Evolutionary conservation across 2,888 invertebrate genomes (phyloP).

Genomic region (Aromia moschata): DNA sequence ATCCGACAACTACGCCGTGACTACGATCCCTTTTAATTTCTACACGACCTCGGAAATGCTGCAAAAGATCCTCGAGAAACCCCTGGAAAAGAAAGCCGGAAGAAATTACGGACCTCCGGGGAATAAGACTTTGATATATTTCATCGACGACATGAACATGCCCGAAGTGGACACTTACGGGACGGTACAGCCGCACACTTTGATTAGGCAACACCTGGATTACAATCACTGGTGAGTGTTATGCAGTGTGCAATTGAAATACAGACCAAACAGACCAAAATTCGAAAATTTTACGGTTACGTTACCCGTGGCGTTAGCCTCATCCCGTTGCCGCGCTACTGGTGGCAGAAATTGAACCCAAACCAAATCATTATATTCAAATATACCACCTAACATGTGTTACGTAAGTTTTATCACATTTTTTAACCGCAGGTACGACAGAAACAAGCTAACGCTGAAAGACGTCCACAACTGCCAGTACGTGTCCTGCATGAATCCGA

Average conservation of each 20-base stretch:
- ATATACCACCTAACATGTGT: too few relatives aligned
- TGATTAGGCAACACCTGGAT: slow-evolving; percentile 94
- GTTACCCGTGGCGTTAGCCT: too few relatives aligned
- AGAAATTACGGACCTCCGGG: slow-evolving; percentile 96
- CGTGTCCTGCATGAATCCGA: slow-evolving; percentile 97
- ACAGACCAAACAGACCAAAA: too few relatives aligned
- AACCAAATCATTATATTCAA: too few relatives aligned
- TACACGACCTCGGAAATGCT: slow-evolving; percentile 95
- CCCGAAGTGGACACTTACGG: slow-evolving; percentile 91
- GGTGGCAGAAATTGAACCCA: too few relatives aligned
- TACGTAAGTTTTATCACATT: too few relatives aligned
- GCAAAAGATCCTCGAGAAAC: slow-evolving; percentile 92
- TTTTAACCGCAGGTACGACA: slow-evolving; percentile 69
- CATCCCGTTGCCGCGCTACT: too few relatives aligned
- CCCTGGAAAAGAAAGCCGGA: slow-evolving; percentile 94
- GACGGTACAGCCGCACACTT: slow-evolving; percentile 95
- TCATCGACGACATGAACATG: slow-evolving; percentile 98
- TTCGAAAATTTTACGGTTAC: too few relatives aligned
- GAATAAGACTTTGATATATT: slow-evolving; percentile 91
- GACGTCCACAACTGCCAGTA: slow-evolving; percentile 98
- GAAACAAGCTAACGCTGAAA: slow-evolving; percentile 86
- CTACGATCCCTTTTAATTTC: slow-evolving; percentile 95
- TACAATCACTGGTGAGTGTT: slow-evolving; percentile 84
- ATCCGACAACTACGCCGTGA: slow-evolving; percentile 86
- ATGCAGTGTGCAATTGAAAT: too few relatives aligned